Base-by-base conservation (phyloP, 2,888 invertebrate genomes). In the Lasioglossum figueresi region DNA sequence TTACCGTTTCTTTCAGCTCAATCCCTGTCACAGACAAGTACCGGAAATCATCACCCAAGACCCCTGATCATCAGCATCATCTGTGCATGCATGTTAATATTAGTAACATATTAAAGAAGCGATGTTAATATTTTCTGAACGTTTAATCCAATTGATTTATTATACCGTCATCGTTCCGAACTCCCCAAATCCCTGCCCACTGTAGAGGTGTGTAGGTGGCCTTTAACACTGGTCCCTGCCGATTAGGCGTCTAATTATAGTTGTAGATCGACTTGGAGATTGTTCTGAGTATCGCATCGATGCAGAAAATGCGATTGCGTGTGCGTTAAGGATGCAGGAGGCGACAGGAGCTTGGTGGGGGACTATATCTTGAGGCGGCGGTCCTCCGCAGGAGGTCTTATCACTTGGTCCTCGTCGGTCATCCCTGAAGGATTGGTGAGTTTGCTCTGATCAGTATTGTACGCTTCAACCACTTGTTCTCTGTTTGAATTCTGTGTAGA, bases 401-500 rank as follows among this genome's bases (percentile, higher is more conserved):
- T 89, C 93, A 93, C 84, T 93, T 82, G 88, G 85, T 88, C 88
- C 80, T 80, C 80, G 84, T 76, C 89, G 76, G 76, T 89, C 91
- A 88, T 82, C 91, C 79, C 76, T 66, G 78, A 82, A 92, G 88
- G 91, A 90, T 88, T 90, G 88, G 86, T 88, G 75, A 88, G 82
- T 85, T 45, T 31, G 23, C 27, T 23, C 37, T 37, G 23, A 83
- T 40, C 72, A 6, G n/a, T 27, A 27, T 23, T 48, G 31, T 31
- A 19, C 31, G 23, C 43, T 70, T 37, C 31, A 37, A 68, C 8
- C n/a, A 45, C 34, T 40, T 68, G 4, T 0, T 31, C 66, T 14
- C 1, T 10, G 12, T 71, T 4, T 37, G 37, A 68, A 68, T 43
- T 19, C 66, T 82, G 66, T 34, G 79, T 48, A 37, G n/a, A n/a